A percentile compares a stretch with the other conserved stretches of the same genome.
Evolutionary conservation across 2,888 invertebrate genomes (phyloP).

Genomic region (Maniola hyperantus): DNA sequence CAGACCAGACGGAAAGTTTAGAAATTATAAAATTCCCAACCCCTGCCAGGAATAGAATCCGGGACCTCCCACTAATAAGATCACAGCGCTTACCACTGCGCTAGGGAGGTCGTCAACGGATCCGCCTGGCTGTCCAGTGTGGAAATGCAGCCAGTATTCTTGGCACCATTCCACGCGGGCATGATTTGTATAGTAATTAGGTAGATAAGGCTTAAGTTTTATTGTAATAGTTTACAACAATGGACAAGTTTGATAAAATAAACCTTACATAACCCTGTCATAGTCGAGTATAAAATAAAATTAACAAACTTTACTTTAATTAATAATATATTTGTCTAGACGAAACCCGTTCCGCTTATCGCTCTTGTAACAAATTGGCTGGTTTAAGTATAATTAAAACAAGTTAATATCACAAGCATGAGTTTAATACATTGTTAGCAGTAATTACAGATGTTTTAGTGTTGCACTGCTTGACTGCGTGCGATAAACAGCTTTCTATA

Average conservation of each 20-base stretch:
- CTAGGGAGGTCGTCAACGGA: no score
- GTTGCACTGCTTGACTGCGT: background rate
- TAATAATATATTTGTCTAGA: conserved; percentile 18
- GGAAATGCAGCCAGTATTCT: no score
- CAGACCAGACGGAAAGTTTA: no score
- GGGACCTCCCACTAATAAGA: no score
- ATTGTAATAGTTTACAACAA: no score
- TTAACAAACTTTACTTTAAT: background rate
- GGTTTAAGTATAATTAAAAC: conserved; percentile 16
- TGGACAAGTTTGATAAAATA: background rate
- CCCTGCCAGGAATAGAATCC: no score
- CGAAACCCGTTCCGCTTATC: conserved; percentile 15
- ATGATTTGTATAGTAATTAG: no score
- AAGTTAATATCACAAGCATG: conserved; percentile 13
- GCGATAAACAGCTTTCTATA: conserved; percentile 5
- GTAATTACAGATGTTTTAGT: conserved; percentile 4
- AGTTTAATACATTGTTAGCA: conserved; percentile 14
- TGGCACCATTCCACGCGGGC: no score
- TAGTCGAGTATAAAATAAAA: background rate
- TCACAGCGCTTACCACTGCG: no score
- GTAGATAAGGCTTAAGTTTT: no score
- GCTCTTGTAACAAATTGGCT: conserved; percentile 3
- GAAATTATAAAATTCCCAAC: no score
- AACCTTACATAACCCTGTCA: background rate
- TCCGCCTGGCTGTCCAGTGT: no score